Evolutionary conservation across 2,113 vertebrate species (phyloP).

Genomic region (Cryptomyrus ogoouensis): DNA sequence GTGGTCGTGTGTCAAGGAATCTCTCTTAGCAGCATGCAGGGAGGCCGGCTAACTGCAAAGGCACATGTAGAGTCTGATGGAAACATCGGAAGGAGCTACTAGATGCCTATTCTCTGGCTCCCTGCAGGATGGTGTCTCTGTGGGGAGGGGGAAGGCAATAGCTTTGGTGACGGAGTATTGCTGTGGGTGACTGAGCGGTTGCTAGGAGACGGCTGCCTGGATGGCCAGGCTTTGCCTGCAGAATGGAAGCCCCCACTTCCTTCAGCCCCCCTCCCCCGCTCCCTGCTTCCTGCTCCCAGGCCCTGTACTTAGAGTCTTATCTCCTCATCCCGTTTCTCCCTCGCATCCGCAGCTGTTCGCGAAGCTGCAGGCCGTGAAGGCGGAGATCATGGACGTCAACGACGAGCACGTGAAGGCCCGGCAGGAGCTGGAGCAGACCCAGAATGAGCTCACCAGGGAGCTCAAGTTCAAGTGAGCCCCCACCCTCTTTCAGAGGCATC

Average conservation of each 20-base stretch:
- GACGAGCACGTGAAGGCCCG: slow-evolving; percentile 89
- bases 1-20: background rate
- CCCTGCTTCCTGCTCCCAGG: background rate
- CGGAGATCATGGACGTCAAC: slow-evolving; percentile 92
- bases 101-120: background rate
- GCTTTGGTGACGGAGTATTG: slow-evolving; percentile 7
- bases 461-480: slow-evolving; percentile 90
- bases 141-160: background rate
- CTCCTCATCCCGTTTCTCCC: slow-evolving; percentile 13
- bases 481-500: background rate
- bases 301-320: background rate
- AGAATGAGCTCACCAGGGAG: slow-evolving; percentile 94
- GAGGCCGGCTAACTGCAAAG: background rate
- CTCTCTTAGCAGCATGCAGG: background rate
- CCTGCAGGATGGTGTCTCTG: background rate
- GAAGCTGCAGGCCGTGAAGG: slow-evolving; percentile 94
- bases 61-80: background rate
- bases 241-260: background rate
- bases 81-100: background rate
- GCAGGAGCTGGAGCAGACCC: slow-evolving; percentile 91
- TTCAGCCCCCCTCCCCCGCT: background rate
- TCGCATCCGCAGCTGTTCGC: slow-evolving; percentile 72
- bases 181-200: slow-evolving; percentile 20
- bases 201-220: slow-evolving; percentile 21
- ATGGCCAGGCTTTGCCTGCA: background rate